Conservation (phyloP, 2,113 vertebrate genomes). For the Hippoglossus stenolepis region DNA sequence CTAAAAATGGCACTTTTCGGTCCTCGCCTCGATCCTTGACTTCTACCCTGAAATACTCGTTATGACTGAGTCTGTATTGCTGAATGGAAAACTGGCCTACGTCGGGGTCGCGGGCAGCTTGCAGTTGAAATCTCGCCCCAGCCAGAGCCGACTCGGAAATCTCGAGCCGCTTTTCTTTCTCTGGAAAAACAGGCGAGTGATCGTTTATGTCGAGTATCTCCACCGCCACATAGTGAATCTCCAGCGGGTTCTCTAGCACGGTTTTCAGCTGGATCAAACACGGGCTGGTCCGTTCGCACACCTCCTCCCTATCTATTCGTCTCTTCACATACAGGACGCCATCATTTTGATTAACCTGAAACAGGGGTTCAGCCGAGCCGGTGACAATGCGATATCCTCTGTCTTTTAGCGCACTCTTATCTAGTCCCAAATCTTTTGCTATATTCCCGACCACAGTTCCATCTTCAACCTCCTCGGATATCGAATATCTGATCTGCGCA, state of each 20-base stretch:
- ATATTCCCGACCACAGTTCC: slow-evolving; percentile 80
- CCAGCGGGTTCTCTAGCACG: slow-evolving; percentile 77
- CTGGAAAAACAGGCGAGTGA: slow-evolving; percentile 68
- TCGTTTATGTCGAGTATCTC: slow-evolving; percentile 77
- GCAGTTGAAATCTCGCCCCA: slow-evolving; percentile 68
- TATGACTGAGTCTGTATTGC: slow-evolving; percentile 70
- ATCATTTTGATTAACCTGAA: slow-evolving; percentile 71
- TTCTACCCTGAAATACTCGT: slow-evolving; percentile 72
- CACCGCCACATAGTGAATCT: slow-evolving; percentile 72
- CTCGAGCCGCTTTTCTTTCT: slow-evolving; percentile 66
- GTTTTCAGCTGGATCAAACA: slow-evolving; percentile 70
- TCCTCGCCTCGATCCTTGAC: slow-evolving; percentile 61
- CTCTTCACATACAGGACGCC: slow-evolving; percentile 77
- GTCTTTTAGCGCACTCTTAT: slow-evolving; percentile 59
- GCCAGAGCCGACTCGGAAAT: slow-evolving; percentile 56
- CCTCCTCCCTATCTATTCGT: slow-evolving; percentile 64
- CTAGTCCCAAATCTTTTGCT: slow-evolving; percentile 79
- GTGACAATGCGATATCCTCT: slow-evolving; percentile 65
- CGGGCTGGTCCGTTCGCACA: slow-evolving; percentile 51
- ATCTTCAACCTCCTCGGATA: slow-evolving; percentile 78
- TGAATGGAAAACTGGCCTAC: slow-evolving; percentile 68
- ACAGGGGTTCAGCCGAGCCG: slow-evolving; percentile 67
- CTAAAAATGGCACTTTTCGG: slow-evolving; percentile 65
- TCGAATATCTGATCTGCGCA: slow-evolving; percentile 66
- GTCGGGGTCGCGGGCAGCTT: slow-evolving; percentile 69